These are phyloP conservation scores for Pseudomyrmex sp. DNA, from an alignment of 1,140 invertebrate genomes.

Conservation along the genomic window DNA sequence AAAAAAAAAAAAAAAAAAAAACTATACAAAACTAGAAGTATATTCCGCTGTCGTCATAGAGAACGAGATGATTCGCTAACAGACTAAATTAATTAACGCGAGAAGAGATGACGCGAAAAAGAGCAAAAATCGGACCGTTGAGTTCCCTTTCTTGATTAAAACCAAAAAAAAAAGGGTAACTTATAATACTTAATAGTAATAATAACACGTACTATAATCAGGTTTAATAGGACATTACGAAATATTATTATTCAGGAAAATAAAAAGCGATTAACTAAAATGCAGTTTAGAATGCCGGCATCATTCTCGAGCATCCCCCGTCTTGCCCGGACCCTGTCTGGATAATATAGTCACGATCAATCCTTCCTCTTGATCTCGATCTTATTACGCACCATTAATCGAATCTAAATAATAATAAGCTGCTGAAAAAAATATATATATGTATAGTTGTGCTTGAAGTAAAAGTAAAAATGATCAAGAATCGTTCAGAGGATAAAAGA, in stretches of 20 bases:
- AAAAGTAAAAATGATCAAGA: conserved; percentile 13
- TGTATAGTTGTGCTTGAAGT: neutral
- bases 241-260: conserved; percentile 30
- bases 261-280: conserved; percentile 36
- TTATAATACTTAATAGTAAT: conserved; percentile 56
- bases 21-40: conserved; percentile 59
- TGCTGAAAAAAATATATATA: conserved; percentile 27
- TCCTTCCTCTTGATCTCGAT: conserved; percentile 18
- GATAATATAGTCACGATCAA: conserved; percentile 33
- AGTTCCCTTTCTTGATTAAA: conserved; percentile 47
- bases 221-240: conserved; percentile 34
- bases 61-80: conserved; percentile 47
- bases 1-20: conserved; percentile 10
- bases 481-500: neutral
- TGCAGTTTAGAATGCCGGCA: conserved; percentile 43
- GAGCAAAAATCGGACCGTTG: conserved; percentile 35
- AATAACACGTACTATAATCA: conserved; percentile 50
- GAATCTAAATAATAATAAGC: conserved; percentile 52
- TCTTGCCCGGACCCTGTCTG: neutral
- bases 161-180: conserved; percentile 42
- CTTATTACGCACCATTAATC: neutral
- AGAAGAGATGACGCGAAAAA: conserved; percentile 31
- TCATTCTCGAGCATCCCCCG: conserved; percentile 45
- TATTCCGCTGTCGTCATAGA: conserved; percentile 67
- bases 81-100: conserved; percentile 25